Conservation (phyloP, 1,140 invertebrate genomes). For the Drosophila guanche region DNA sequence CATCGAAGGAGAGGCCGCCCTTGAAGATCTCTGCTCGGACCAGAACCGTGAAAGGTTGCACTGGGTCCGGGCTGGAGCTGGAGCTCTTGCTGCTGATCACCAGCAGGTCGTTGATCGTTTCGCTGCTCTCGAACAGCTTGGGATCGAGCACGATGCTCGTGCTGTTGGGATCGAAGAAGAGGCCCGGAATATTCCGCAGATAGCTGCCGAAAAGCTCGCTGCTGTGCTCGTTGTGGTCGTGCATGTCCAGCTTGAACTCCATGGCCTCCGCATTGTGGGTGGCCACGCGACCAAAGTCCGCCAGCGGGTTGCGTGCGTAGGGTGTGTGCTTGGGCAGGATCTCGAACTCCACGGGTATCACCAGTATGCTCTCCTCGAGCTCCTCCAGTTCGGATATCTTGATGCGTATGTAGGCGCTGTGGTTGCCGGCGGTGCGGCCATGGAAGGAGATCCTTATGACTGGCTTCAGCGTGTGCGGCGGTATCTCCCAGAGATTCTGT, state of each 20-base stretch:
- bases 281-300: conserved; percentile 89
- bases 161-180: conserved; percentile 57
- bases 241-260: conserved; percentile 64
- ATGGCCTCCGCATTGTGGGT: conserved; percentile 51
- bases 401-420: conserved; percentile 83
- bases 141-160: conserved; percentile 65
- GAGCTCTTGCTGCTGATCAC: conserved; percentile 30
- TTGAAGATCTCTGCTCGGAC: conserved; percentile 74
- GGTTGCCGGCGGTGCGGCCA: conserved; percentile 85
- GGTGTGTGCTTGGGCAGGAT: conserved; percentile 89
- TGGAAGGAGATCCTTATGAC: conserved; percentile 94
- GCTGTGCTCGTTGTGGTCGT: conserved; percentile 52
- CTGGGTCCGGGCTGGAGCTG: conserved; percentile 12
- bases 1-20: conserved; percentile 58
- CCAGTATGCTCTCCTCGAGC: conserved; percentile 85
- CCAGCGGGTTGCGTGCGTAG: conserved; percentile 89
- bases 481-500: conserved; percentile 94
- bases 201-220: conserved; percentile 53
- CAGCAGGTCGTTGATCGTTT: conserved; percentile 56
- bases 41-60: conserved; percentile 56
- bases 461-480: conserved; percentile 94
- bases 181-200: conserved; percentile 59
- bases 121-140: conserved; percentile 54
- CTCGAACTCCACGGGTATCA: conserved; percentile 95
- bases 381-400: conserved; percentile 69